Evolutionary conservation across 2,113 vertebrate genomes (phyloP).

Genomic region (Falcunculus frontatus): DNA sequence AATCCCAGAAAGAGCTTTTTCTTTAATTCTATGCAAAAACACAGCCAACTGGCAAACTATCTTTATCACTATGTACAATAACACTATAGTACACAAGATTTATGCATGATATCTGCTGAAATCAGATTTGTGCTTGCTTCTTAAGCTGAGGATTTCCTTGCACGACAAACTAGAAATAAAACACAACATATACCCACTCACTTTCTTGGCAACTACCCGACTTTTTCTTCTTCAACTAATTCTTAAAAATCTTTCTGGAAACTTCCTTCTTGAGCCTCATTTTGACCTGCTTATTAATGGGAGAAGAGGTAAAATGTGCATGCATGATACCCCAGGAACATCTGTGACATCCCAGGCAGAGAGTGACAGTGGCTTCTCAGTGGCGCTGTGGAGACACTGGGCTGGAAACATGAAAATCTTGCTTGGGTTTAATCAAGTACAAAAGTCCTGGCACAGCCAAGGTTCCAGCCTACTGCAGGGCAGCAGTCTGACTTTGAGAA

Average conservation of each 20-base stretch:
- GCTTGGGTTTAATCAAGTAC: not conserved
- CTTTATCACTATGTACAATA: not conserved
- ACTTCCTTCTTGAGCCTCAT: not conserved
- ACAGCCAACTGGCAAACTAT: not conserved
- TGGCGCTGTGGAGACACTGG: rapidly evolving
- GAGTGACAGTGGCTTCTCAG: not conserved
- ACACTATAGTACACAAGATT: not conserved
- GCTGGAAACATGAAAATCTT: not conserved
- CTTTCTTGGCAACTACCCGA: not conserved
- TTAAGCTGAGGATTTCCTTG: not conserved
- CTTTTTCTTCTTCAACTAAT: not conserved
- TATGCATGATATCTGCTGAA: not conserved
- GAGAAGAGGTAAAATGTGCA: not conserved
- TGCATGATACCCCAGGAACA: not conserved
- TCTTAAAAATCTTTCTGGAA: not conserved
- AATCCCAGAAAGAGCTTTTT: not conserved
- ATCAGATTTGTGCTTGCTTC: not conserved
- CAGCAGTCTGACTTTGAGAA: not conserved
- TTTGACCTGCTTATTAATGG: not conserved
- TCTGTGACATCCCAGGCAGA: not conserved
- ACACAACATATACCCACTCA: not conserved
- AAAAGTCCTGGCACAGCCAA: not conserved
- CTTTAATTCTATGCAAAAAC: not conserved
- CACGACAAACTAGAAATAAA: not conserved
- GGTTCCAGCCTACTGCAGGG: not conserved